Evolutionary conservation across 2,797 vertebrate genomes (phyloP), one percentile per base, ranked within the genome.

Genomic region (Artibeus lituratus): DNA sequence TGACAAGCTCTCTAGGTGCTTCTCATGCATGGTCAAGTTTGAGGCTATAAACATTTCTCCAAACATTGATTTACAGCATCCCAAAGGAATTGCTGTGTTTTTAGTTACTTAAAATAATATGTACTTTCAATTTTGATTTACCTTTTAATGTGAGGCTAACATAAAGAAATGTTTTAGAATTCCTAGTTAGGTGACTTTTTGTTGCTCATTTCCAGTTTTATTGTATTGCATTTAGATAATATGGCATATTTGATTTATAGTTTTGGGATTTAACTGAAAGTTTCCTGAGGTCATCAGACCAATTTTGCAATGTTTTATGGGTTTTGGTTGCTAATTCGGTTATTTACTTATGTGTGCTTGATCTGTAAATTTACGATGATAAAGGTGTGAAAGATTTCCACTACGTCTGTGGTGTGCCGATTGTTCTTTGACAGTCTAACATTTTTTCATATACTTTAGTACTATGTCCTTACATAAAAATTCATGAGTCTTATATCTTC

Each of bases 261-360:
- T 44, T 87, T 74, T 65, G 89, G 39, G 53, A 83, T 62, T 95
- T 84, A 87, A 80, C 12, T 87, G 42, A 94, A 92, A 49, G 88
- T 55, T 92, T 95, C 21, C 42, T 65, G 57, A 92, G 51, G 5
- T 11, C 21, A 32, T 82, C 15, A 81, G 47, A 94, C 16, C 51
- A 83, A 59, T 55, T 95, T 94, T 55, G 6, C 2, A 55, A 12
- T 87, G 24, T 53, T 69, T 76, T 22, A 73, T 49, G 70, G 32
- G 8, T 57, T 87, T 83, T 89, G 32, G 47, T 76, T 76, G 16
- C 18, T 81, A 55, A 76, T 70, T 83, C 24, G 74, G 35, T 84
- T 73, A 51, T 62, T 90, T 85, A 35, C 53, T 90, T 72, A 37
- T 70, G 35, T 77, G 35, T 76, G 15, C 37, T 93, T 22, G 21